Evolutionary conservation across 2,797 vertebrate species (phyloP).

Genomic region (Hoplostethus mediterraneus): DNA sequence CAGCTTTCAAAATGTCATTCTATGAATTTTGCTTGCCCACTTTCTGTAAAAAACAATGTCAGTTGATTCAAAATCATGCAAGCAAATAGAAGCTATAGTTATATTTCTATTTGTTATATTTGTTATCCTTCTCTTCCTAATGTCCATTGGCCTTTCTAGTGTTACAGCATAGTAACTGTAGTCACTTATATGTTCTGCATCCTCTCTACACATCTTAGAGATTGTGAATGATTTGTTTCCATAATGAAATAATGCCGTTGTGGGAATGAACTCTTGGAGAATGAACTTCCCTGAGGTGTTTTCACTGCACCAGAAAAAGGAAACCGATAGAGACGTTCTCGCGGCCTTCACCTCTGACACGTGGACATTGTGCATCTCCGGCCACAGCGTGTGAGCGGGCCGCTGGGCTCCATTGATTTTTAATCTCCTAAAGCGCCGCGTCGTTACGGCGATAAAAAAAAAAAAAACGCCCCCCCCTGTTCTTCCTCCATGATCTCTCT

Average conservation of each 20-base stretch:
- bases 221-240: background rate
- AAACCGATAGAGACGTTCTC: background rate
- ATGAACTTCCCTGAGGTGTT: background rate
- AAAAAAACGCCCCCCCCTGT: constrained; percentile 34
- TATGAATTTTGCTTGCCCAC: too few species aligned
- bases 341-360: constrained; percentile 46
- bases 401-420: constrained; percentile 69
- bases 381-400: constrained; percentile 35
- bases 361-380: constrained; percentile 36
- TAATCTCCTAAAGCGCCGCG: constrained; percentile 57
- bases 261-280: background rate
- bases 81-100: too few species aligned
- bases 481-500: constrained; percentile 70
- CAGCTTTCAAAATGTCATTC: too few species aligned
- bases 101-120: too few species aligned
- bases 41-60: too few species aligned
- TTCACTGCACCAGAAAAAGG: constrained; percentile 1
- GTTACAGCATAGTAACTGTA: too few species aligned
- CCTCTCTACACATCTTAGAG: background rate
- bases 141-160: too few species aligned
- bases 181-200: background rate
- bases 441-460: constrained; percentile 65
- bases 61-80: too few species aligned
- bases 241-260: background rate
- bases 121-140: too few species aligned